These are phyloP conservation scores for Tetrao urogallus DNA, from an alignment of 2,113 vertebrate species.

Conservation along the genomic window DNA sequence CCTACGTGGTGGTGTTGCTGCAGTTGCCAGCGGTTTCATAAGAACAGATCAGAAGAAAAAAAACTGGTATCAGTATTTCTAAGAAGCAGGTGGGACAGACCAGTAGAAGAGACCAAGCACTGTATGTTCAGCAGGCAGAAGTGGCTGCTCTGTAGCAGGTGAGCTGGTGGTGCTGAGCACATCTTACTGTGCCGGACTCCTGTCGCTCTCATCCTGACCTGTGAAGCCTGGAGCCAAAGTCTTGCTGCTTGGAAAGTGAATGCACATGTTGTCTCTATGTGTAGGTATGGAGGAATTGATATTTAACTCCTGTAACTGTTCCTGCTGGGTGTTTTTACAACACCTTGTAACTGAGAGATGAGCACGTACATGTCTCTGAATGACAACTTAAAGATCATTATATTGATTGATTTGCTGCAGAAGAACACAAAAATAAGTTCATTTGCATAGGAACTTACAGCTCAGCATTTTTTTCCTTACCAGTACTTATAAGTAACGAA, in stretches of 20 bases:
- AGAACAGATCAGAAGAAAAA: not conserved
- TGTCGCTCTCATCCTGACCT: not conserved
- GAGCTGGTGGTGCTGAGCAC: not conserved
- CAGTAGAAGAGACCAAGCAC: not conserved
- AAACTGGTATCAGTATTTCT: not conserved
- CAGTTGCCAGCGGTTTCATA: not conserved
- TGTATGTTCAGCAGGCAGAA: not conserved
- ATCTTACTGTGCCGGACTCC: not conserved
- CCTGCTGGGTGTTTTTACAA: not conserved
- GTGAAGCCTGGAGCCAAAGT: not conserved
- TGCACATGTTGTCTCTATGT: accelerated
- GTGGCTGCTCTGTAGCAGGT: not conserved
- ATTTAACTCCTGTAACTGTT: not conserved
- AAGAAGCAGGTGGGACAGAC: not conserved
- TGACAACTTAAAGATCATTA: not conserved
- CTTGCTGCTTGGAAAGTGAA: not conserved
- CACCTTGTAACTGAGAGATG: not conserved
- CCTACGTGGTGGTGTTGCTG: not conserved
- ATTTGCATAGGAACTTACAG: not conserved
- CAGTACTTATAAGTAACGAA: not conserved
- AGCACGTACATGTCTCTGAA: not conserved
- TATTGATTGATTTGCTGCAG: not conserved
- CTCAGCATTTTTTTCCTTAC: not conserved
- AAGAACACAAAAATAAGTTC: not conserved
- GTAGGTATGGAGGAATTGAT: not conserved